A percentile compares a stretch with the other conserved stretches of the same genome.
phyloP scores from a whole-genome alignment of 2,888 invertebrate genomes.

The Thymelicus acteon region DNA sequence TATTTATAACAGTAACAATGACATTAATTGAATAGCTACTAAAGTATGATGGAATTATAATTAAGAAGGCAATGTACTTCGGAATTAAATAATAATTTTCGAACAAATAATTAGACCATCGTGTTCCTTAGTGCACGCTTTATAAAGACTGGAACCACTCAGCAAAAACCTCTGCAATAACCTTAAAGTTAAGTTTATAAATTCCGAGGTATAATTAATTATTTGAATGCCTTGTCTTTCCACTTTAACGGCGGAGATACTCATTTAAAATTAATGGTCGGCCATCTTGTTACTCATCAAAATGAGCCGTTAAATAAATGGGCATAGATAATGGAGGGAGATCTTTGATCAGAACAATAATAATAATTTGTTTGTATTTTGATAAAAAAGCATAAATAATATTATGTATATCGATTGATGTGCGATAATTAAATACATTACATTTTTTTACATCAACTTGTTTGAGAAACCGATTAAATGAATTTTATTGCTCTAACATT shows the following conservation, averaged over 20 bases:
- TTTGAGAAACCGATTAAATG: no score
- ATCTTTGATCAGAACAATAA: slow-evolving; percentile 9
- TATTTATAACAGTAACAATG: no score
- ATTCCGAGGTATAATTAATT: slow-evolving; percentile 65
- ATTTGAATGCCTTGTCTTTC: slow-evolving; percentile 61
- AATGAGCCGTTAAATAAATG: slow-evolving; percentile 62
- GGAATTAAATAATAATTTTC: neutral
- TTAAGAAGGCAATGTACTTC: no score
- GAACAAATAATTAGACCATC: neutral
- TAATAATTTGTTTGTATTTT: slow-evolving; percentile 4
- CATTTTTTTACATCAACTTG: no score
- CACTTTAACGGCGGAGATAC: slow-evolving; percentile 65
- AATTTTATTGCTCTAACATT: no score
- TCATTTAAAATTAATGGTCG: slow-evolving; percentile 70
- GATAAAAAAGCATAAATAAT: no score
- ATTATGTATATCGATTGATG: no score
- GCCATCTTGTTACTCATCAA: slow-evolving; percentile 68
- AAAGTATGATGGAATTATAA: no score
- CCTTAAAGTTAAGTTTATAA: slow-evolving; percentile 47
- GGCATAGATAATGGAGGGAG: slow-evolving; percentile 36
- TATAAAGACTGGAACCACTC: slow-evolving; percentile 16
- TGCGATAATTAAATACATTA: no score
- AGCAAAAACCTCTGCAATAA: slow-evolving; percentile 15
- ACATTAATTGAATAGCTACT: no score
- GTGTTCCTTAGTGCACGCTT: neutral